Base-by-base conservation (phyloP, 1,140 invertebrate genomes). In the Lordiphosa collinella region DNA sequence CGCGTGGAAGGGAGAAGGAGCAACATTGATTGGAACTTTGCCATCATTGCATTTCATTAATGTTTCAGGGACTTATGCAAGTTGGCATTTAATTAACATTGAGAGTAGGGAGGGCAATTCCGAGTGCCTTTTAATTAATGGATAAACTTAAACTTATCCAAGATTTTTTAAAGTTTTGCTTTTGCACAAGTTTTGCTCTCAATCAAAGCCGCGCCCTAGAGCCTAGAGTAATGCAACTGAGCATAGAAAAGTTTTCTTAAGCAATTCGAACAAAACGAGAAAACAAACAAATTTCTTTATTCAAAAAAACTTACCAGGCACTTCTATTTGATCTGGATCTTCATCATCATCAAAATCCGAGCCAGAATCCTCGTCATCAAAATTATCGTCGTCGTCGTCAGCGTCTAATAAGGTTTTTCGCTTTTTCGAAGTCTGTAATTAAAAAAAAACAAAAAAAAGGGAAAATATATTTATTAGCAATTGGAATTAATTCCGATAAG, bases 291-390 rank as follows among this genome's bases (percentile, higher is more conserved):
- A 6, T 8, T 32, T 6, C 11, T 29, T 44, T 5, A 10, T 29
- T 8, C 29, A 11, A 12, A 4, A 3, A 18, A 11, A 86, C 79
- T 89, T 89, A 95, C 95, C 95, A 89, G 95, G 95, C 34, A 96
- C 94, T 92, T 96, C 94, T 89, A 96, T 95, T 90, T 95, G 95
- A 89, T 96, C 95, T 53, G 95, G 95, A 92, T 96, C 95, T 69
- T 96, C 95, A 89, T 96, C 94, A 84, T 96, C 95, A 84, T 95
- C 94, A 89, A 95, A 95, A 86, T 96, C 94, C 59, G 94, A 94
- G 54, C 93, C 94, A 29, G 93, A 94, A 49, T 92, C 92, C 55
- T 93, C 92, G 55, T 94, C 93, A 85, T 93, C 92, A 50, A 86
- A 72, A 46, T 67, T 65, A 34, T 85, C 86, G 36, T 78, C 65